phyloP scores from a whole-genome alignment of 2,888 invertebrate genomes.

The Pycnomerus fuliginosus region DNA sequence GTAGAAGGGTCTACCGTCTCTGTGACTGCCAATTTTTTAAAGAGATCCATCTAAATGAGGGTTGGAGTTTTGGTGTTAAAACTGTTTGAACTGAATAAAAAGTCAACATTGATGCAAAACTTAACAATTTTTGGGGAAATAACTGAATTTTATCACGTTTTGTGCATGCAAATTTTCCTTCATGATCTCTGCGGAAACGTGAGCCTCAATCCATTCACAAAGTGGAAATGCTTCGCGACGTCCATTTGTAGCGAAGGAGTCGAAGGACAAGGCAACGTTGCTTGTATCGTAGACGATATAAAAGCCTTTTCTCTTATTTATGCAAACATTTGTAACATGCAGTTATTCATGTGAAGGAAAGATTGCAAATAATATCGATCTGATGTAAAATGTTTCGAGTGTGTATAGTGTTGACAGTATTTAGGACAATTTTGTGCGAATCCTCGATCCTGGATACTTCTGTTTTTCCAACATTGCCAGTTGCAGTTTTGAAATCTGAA shows the following conservation, averaged over 20 bases:
- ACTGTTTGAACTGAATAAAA: background rate
- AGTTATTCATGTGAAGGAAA: background rate
- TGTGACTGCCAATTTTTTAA: too few species aligned
- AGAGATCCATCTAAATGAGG: too few species aligned
- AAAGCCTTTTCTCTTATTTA: constrained; percentile 12
- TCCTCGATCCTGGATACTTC: too few species aligned
- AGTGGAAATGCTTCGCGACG: too few species aligned
- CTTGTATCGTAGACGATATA: constrained; percentile 20
- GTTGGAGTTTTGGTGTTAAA: too few species aligned
- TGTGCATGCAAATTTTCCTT: background rate
- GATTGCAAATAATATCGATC: background rate
- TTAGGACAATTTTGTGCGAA: too few species aligned
- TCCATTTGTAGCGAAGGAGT: background rate
- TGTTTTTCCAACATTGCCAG: constrained; percentile 40
- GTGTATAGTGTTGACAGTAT: too few species aligned
- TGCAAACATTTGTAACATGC: constrained; percentile 4
- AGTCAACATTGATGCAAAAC: background rate
- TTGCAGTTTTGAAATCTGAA: constrained; percentile 32
- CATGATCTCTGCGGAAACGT: background rate
- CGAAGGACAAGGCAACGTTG: constrained; percentile 25
- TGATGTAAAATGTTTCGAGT: too few species aligned
- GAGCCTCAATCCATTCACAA: too few species aligned
- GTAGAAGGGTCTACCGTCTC: too few species aligned
- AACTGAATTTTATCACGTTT: background rate
- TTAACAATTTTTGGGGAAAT: background rate